Evolutionary conservation across 2,888 invertebrate genomes (phyloP).

Genomic region (Perizoma affinitatum): DNA sequence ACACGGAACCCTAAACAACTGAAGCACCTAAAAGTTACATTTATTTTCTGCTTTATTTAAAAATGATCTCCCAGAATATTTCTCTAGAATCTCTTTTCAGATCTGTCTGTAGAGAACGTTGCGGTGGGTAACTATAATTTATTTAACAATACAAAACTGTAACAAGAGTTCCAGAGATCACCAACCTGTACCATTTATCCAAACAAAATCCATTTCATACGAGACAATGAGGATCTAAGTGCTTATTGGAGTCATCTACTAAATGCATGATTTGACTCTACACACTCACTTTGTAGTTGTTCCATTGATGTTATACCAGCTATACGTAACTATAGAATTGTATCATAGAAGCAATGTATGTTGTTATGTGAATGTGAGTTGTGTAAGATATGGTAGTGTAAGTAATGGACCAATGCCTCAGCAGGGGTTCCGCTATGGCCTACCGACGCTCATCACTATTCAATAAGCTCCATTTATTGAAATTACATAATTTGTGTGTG

Average conservation of each 20-base stretch:
- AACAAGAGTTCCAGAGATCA: conserved; percentile 13
- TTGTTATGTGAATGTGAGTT: background rate
- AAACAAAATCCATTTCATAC: conserved; percentile 76
- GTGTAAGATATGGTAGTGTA: conserved; percentile 35
- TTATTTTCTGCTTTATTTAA: no score
- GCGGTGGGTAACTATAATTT: no score
- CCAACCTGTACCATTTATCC: conserved; percentile 58
- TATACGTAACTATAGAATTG: background rate
- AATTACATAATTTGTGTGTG: conserved; percentile 85
- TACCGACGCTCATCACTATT: conserved; percentile 83
- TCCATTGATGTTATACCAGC: conserved; percentile 19
- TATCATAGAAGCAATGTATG: conserved; percentile 12
- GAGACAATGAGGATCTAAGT: conserved; percentile 73
- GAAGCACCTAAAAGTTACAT: no score
- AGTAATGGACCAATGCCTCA: conserved; percentile 50
- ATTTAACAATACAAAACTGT: background rate
- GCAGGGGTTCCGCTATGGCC: conserved; percentile 72
- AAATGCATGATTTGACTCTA: conserved; percentile 16
- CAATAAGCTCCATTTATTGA: conserved; percentile 84
- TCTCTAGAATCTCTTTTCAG: no score
- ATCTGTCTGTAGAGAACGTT: no score
- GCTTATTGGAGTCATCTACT: conserved; percentile 50
- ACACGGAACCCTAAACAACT: no score
- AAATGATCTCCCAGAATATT: no score
- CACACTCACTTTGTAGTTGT: conserved; percentile 9